phyloP scores from a whole-genome alignment of 2,113 vertebrate genomes.

The Pseudopipra pipra region DNA sequence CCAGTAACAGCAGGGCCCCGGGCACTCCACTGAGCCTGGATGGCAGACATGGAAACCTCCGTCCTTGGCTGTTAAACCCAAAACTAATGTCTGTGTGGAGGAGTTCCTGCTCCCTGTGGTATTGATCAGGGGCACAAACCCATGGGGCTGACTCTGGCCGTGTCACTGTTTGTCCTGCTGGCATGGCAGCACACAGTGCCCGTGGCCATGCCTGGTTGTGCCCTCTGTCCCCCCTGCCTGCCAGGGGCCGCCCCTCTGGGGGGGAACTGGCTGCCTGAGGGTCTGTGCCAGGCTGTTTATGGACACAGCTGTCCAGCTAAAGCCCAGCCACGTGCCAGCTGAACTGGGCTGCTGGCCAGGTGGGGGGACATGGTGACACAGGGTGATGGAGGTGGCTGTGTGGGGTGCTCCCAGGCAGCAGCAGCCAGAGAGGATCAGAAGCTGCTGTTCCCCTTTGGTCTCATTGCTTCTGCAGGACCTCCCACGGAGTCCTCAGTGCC shows the following conservation, averaged over 20 bases:
- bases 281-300: background rate
- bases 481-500: background rate
- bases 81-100: background rate
- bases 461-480: background rate
- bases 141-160: accelerated
- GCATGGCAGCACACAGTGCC: background rate
- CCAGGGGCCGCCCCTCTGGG: background rate
- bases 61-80: background rate
- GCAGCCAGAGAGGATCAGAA: background rate
- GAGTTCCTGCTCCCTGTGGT: background rate
- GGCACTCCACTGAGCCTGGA: background rate
- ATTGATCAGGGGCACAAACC: background rate
- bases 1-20: background rate
- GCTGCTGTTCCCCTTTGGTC: background rate
- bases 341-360: background rate
- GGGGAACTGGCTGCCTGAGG: background rate
- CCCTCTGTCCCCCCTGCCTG: background rate
- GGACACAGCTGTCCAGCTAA: background rate
- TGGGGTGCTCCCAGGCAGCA: background rate
- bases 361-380: background rate
- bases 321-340: background rate
- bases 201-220: accelerated
- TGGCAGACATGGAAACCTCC: background rate
- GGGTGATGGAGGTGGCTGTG: background rate
- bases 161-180: background rate